Evolutionary conservation across 2,113 vertebrate species (phyloP), one percentile per base, ranked within the genome.

Genomic region (Thamnaconus septentrionalis): DNA sequence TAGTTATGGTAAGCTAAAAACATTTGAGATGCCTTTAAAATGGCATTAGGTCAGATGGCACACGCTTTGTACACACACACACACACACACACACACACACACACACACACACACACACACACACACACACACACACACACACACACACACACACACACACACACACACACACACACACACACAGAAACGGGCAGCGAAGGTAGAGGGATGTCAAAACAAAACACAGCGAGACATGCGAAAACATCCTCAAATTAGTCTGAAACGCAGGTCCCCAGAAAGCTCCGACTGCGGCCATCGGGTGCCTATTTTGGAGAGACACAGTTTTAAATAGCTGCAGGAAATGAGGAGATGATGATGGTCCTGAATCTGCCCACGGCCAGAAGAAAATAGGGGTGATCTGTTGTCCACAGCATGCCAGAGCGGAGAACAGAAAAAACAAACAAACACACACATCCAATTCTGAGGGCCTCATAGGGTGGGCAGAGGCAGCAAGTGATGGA

Each of bases 271-370:
- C 76, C 67, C 82, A 64, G 83, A 90, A 83, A 84, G 81, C 80
- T 80, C 71, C 0, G 66, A 44, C 84, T 85, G 89, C 67, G 87
- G 89, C 81, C 80, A 69, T 66, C 40, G 62, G 74, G 65, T 18
- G 76, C 73, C 83, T 79, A 79, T 89, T 90, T 89, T 80, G 59
- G 81, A 79, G 59, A 77, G 61, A 73, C 81, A 71, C 59, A 66
- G 78, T 83, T 85, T 79, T 82, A 86, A 88, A 90, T 88, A 89
- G 87, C 85, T 64, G 61, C 80, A 87, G 87, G 89, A 90, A 89
- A 90, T 87, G 89, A 88, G 89, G 79, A 89, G 87, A 89, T 89
- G 87, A 90, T 89, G 89, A 90, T 83, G 86, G 87, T 87, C 79
- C 79, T 81, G 68, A 68, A 87, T 79, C 66, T 82, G 73, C 80